Base-by-base conservation (phyloP, 1,140 invertebrate species). In the Parapsyche elsis region DNA sequence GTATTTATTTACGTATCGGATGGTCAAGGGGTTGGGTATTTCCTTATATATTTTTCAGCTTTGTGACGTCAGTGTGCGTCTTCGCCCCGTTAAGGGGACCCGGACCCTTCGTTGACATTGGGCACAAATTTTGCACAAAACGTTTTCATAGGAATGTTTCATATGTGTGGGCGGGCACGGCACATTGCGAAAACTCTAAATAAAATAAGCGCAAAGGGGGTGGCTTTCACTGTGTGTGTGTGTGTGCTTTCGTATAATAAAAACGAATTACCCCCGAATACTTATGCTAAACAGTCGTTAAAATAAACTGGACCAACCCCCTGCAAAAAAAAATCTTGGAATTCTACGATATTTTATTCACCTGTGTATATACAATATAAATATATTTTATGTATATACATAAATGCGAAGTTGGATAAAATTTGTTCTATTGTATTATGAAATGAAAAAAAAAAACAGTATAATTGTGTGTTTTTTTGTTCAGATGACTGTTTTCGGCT, bases 61-160 rank as follows among this genome's bases (percentile, higher is more conserved):
- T 26, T 23, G 64, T n/a, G n/a, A n/a, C n/a, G n/a, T n/a, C n/a
- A n/a, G n/a, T n/a, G n/a, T 4, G 64, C 57, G 57, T 19, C 57
- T 19, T 61, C 16, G 57, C 10, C 21, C 59, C 1, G 59, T 1
- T 26, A 14, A 24, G 59, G 21, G 4, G 23, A 0, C 23, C 23
- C 24, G 19, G 23, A 26, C 64, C 64, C 64, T 67, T 14, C 23
- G 64, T 19, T 23, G 59, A 61, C n/a, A 19, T 67, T n/a, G 23
- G 9, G 24, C 64, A 67, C 64, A 67, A 67, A 67, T 61, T 61
- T 23, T 19, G 24, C 24, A 67, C 24, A 26, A 26, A 67, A 67
- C 64, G 64, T 14, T 67, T 67, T 67, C 64, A 67, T 67, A 67
- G 64, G 64, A 67, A 67, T 67, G 64, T 67, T 67, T 67, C 64